Evolutionary conservation across 2,888 invertebrate species (phyloP).

Genomic region (Schrankia costaestrigalis): DNA sequence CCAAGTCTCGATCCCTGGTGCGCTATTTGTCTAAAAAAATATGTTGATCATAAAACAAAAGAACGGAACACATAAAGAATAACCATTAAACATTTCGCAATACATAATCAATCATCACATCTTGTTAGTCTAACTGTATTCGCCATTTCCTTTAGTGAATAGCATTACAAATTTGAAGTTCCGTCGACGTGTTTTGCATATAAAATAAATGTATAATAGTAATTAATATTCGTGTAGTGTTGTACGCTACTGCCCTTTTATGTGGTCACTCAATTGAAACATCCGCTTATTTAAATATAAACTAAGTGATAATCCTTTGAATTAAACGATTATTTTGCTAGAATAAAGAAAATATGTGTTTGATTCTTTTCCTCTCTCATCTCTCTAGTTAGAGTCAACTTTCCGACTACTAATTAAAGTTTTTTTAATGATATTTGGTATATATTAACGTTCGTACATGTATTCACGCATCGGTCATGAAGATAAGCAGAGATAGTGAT

Average conservation of each 20-base stretch:
- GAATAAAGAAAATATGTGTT: too few species aligned
- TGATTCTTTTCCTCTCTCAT: too few species aligned
- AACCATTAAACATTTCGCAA: constrained; percentile 37
- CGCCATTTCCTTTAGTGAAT: constrained; percentile 62
- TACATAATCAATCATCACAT: constrained; percentile 43
- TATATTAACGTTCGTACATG: too few species aligned
- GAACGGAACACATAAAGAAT: constrained; percentile 11
- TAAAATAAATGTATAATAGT: constrained; percentile 27
- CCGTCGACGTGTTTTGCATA: constrained; percentile 56
- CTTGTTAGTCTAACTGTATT: constrained; percentile 59
- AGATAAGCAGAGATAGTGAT: too few species aligned
- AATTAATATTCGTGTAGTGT: constrained; percentile 43
- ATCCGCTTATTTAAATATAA: constrained; percentile 28
- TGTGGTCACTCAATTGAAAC: constrained; percentile 24
- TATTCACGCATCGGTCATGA: too few species aligned
- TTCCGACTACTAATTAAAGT: too few species aligned
- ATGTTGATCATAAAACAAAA: too few species aligned
- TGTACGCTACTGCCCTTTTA: constrained; percentile 33
- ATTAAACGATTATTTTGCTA: constrained; percentile 9
- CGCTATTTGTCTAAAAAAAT: too few species aligned
- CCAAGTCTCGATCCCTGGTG: too few species aligned
- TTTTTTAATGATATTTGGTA: too few species aligned
- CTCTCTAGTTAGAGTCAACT: too few species aligned
- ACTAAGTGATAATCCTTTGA: constrained; percentile 19
- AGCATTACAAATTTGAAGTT: constrained; percentile 60